These are phyloP conservation scores for Ursus arctos DNA, from an alignment of 2,113 vertebrate genomes.

Conservation along the genomic window DNA sequence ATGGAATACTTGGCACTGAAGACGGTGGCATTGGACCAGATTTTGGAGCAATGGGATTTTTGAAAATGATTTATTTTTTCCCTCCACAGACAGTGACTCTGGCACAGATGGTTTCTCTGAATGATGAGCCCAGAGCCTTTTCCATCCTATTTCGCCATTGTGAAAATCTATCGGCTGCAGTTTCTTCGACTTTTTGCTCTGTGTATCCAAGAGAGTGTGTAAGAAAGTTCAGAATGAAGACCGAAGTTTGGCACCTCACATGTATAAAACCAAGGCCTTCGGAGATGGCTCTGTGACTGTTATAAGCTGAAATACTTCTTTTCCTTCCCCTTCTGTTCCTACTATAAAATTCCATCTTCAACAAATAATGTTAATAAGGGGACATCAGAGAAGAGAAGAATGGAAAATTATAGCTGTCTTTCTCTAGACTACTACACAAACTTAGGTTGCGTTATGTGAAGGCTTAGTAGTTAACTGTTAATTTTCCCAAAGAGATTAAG, in stretches of 20 bases:
- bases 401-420: not conserved
- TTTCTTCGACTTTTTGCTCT: not conserved
- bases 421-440: not conserved
- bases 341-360: not conserved
- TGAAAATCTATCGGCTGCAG: conserved; percentile 14
- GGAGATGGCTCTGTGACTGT: not conserved
- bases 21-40: conserved; percentile 34
- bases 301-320: not conserved
- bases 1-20: conserved; percentile 65
- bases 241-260: not conserved
- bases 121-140: conserved; percentile 54
- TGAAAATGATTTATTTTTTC: conserved; percentile 70
- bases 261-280: not conserved
- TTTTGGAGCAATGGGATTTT: conserved; percentile 69
- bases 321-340: not conserved
- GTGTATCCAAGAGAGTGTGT: not conserved
- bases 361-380: not conserved
- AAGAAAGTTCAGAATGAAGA: conserved; percentile 57
- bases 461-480: not conserved
- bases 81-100: conserved; percentile 46
- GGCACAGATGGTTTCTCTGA: conserved; percentile 54
- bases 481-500: not conserved
- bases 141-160: not conserved
- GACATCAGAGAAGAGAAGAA: not conserved
- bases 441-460: not conserved